These are phyloP conservation scores for Callipepla californica DNA, from an alignment of 2,113 vertebrate genomes.

Conservation along the genomic window DNA sequence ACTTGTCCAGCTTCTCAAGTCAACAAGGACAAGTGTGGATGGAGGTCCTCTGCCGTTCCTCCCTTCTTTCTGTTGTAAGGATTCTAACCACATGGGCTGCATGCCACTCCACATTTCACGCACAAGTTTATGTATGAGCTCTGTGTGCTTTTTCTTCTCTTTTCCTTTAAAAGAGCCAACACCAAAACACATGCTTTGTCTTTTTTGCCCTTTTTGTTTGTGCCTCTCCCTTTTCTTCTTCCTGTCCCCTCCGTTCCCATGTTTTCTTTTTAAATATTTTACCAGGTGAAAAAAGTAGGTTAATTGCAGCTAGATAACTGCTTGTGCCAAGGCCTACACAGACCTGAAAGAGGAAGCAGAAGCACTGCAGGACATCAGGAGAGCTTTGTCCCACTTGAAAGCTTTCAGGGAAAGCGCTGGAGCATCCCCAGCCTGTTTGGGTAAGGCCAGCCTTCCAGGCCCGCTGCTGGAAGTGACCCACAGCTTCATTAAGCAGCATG, in stretches of 20 bases:
- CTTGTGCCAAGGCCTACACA: background rate
- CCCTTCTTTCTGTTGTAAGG: background rate
- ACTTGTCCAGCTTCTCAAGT: background rate
- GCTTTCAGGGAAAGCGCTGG: background rate
- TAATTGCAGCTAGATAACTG: background rate
- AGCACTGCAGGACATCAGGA: background rate
- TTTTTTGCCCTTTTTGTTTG: background rate
- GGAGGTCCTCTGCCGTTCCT: background rate
- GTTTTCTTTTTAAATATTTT: background rate
- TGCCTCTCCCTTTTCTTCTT: background rate
- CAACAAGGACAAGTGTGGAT: background rate
- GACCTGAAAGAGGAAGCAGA: background rate
- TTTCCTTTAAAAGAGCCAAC: background rate
- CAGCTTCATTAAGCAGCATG: constrained; percentile 49
- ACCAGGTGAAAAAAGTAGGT: background rate
- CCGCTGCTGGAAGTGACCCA: background rate
- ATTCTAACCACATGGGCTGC: background rate
- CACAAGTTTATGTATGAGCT: background rate
- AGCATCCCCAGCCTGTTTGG: background rate
- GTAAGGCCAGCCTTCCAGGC: background rate
- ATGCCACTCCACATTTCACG: background rate
- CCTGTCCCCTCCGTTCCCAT: background rate
- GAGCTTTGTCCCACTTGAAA: background rate
- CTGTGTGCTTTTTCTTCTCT: background rate
- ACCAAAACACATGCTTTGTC: background rate